phyloP scores from a whole-genome alignment of 2,113 vertebrate species.

The Thunnus maccoyii region DNA sequence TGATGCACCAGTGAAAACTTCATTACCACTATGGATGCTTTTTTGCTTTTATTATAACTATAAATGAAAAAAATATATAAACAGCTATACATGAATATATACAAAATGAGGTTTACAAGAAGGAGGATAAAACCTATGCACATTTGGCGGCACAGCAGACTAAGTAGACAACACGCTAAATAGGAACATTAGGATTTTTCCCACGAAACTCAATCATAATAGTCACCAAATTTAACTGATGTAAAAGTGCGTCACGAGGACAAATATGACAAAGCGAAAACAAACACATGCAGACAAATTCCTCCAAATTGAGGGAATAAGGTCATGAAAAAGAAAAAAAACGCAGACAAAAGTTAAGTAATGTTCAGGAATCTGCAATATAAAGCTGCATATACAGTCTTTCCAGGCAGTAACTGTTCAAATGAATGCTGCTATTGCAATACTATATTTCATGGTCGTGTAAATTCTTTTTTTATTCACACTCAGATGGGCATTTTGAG shows the following conservation, averaged over 20 bases:
- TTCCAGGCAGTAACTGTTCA: neutral
- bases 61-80: slow-evolving; percentile 27
- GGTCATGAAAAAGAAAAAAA: neutral
- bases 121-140: neutral
- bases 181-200: neutral
- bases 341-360: neutral
- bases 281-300: too few species aligned
- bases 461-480: neutral
- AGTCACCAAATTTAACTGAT: too few species aligned
- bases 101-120: slow-evolving; percentile 49
- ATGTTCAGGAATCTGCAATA: too few species aligned
- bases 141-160: neutral
- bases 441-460: neutral
- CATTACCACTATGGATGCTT: neutral
- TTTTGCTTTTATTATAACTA: slow-evolving; percentile 54
- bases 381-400: neutral
- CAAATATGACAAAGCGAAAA: too few species aligned
- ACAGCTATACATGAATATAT: neutral
- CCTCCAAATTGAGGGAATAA: too few species aligned
- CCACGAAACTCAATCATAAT: too few species aligned
- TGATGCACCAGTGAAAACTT: too few species aligned
- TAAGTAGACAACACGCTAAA: neutral
- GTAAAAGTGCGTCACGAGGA: too few species aligned
- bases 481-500: slow-evolving; percentile 82
- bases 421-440: neutral